Evolutionary conservation across 2,113 vertebrate species (phyloP), one percentile per base, ranked within the genome.

Genomic region (Apodemus speciosus): DNA sequence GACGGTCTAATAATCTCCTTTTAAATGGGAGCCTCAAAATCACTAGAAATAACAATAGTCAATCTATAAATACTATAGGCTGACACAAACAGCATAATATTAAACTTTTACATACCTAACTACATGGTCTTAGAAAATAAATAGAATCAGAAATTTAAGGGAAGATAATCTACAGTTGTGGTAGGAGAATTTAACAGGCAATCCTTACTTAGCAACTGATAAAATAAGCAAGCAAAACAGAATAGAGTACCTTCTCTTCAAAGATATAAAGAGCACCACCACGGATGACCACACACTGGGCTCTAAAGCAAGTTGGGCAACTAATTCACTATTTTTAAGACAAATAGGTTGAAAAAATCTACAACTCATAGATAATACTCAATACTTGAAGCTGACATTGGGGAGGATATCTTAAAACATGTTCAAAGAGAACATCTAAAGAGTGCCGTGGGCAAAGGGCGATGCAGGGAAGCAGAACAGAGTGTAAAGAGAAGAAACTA

Each of bases 311-410:
- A 89, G n/a, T 64, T 1, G 46, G n/a, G 21, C 56, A 86, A 66
- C n/a, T 84, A 93, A 53, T 49, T 79, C 35, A 80, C 81, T 92
- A 69, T 56, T 79, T 53, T 79, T 89, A 94, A 96, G 83, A 93
- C 49, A 38, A 85, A 56, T 68, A 87, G 5, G 14, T 32, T 11
- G 6, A 68, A 90, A 81, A 85, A 92, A 88, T 43, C 40, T 72
- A 73, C 30, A 96, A 87, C 77, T 91, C 79, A 71, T 18, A 49
- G 35, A 95, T 38, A 90, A 76, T 73, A 68, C 10, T 89, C 72
- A 88, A 76, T 68, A 38, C 64, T 75, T 53, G 64, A 72, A 79
- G 38, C 1, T 71, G 2, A 46, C 49, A 62, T 38, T 38, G 43
- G 18, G 3, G 94, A 85, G 46, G 38, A 35, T n/a, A 90, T 86